Evolutionary conservation across 1,140 invertebrate genomes (phyloP), one percentile per base, ranked within the genome.

Genomic region (Rhagoletis zephyria): DNA sequence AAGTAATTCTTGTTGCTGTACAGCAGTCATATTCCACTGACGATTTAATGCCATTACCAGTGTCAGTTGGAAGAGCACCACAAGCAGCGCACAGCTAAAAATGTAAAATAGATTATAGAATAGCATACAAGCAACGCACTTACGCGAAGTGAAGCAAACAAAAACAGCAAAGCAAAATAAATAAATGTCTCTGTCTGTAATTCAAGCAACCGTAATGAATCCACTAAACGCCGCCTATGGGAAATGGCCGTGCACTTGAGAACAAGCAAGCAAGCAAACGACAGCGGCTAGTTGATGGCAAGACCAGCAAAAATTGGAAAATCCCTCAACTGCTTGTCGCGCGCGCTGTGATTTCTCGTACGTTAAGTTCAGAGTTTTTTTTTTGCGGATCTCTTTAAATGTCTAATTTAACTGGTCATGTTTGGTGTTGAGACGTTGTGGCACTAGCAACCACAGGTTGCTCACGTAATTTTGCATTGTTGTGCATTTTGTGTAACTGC

Each of bases 21-120:
- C n/a, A 81, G 30, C 40, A 74, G 67, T 48, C 12, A 74, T 48
- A 74, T 45, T 74, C 40, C 67, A 74, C 14, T 4, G 42, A 81
- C 48, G n/a, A 56, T 56, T 81, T 81, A 81, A 81, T 59, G 74
- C 74, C 74, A 56, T 81, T 81, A 81, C 74, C 74, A 56, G 51
- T 81, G 48, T 1, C n/a, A 59, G 48, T 19, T 45, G 48, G 45
- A 56, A 56, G 45, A 56, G 74, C 14, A 51, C 14, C 3, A 0
- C 74, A 16, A 81, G 45, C 2, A 59, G 19, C 5, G 16, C 9
- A 74, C 42, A 0, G 19, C 63, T 16, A 14, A 42, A 45, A 19
- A 56, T 48, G 2, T 56, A 59, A 56, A 51, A 4, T 14, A 48
- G 40, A 67, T 63, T 42, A 56, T 14, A 16, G 7, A n/a, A 77